Evolutionary conservation across 2,113 vertebrate genomes (phyloP).

Genomic region (Alethe castanea): DNA sequence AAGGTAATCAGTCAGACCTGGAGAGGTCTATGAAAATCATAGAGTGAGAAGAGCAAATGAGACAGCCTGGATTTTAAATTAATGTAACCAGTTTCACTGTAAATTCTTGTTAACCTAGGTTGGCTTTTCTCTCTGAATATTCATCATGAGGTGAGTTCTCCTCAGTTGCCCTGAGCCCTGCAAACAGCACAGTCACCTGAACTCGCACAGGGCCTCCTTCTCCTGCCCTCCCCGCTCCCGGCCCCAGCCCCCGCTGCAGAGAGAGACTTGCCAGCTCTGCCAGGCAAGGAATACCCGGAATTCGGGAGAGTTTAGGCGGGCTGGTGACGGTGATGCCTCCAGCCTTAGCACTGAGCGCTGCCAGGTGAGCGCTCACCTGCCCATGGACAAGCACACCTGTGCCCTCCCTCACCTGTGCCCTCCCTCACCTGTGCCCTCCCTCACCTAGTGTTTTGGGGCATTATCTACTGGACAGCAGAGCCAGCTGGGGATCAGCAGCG

Average conservation of each 20-base stretch:
- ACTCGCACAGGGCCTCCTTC: rapidly evolving
- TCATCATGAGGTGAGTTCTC: not conserved
- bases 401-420: not conserved
- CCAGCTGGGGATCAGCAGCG: no score
- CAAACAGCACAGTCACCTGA: not conserved
- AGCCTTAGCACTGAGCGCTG: not conserved
- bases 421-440: not conserved
- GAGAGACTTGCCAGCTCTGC: not conserved
- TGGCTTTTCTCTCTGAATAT: not conserved
- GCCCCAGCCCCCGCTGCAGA: not conserved
- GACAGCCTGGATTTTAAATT: not conserved
- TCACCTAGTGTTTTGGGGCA: no score
- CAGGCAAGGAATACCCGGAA: rapidly evolving
- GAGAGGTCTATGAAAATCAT: not conserved
- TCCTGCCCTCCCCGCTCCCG: not conserved
- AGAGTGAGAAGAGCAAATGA: not conserved
- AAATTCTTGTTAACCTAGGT: not conserved
- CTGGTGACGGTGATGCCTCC: not conserved
- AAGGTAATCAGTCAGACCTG: not conserved
- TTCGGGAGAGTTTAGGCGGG: not conserved
- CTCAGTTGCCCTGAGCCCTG: not conserved
- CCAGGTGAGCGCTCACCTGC: not conserved
- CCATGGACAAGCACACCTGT: not conserved
- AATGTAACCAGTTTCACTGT: not conserved
- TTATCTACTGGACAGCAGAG: no score